These are phyloP conservation scores for Tineola bisselliella DNA, from an alignment of 2,888 invertebrate genomes.

Conservation along the genomic window DNA sequence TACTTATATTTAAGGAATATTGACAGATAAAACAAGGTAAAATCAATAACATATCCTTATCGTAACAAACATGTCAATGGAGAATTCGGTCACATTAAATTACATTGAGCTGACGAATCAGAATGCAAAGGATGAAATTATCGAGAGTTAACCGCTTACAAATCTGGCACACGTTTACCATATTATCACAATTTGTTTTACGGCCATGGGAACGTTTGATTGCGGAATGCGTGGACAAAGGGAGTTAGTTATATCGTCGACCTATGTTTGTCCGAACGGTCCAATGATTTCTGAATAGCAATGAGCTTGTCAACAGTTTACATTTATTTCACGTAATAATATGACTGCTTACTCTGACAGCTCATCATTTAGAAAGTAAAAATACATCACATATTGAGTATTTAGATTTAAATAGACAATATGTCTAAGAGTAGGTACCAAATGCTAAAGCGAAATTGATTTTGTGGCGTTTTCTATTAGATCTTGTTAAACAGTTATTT, in stretches of 20 bases:
- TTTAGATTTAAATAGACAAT: no score
- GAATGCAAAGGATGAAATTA: slow-evolving; percentile 46
- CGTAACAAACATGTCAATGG: slow-evolving; percentile 31
- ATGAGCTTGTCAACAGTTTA: slow-evolving; percentile 24
- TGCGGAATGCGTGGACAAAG: slow-evolving; percentile 27
- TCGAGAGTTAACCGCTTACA: slow-evolving; percentile 33
- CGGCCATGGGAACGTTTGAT: slow-evolving; percentile 38
- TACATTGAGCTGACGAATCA: slow-evolving; percentile 28
- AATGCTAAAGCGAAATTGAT: no score
- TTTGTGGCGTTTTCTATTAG: no score
- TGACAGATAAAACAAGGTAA: background rate
- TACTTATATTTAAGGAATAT: background rate
- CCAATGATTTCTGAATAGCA: slow-evolving; percentile 34
- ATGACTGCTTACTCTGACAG: slow-evolving; percentile 3
- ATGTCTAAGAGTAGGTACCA: no score
- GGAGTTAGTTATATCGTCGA: slow-evolving; percentile 21
- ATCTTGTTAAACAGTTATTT: no score
- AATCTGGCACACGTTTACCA: slow-evolving; percentile 39
- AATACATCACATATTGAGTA: background rate
- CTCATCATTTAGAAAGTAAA: background rate
- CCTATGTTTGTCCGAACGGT: slow-evolving; percentile 29
- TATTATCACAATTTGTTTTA: slow-evolving; percentile 42
- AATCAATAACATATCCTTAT: slow-evolving; percentile 21
- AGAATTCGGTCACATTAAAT: slow-evolving; percentile 30
- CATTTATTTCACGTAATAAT: slow-evolving; percentile 22